Evolutionary conservation across 2,113 vertebrate species (phyloP).

Genomic region (Ictalurus furcatus): DNA sequence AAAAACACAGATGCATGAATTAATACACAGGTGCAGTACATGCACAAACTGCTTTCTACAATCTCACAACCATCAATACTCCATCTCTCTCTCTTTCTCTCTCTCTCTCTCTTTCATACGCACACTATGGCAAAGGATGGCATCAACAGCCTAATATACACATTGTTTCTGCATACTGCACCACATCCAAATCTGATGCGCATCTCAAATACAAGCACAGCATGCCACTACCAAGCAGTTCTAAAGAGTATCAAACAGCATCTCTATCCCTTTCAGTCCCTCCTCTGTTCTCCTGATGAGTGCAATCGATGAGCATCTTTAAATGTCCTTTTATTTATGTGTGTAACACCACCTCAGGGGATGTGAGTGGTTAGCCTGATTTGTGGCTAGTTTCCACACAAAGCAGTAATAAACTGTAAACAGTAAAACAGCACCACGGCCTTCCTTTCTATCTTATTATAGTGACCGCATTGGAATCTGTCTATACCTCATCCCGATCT

Average conservation of each 20-base stretch:
- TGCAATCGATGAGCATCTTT: constrained; percentile 19
- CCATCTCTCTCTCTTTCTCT: neutral
- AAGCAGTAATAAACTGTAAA: constrained; percentile 1
- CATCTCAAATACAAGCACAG: neutral
- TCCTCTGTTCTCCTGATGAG: neutral
- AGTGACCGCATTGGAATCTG: neutral
- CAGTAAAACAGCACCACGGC: neutral
- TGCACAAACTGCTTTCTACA: constrained; percentile 7
- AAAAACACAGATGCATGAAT: neutral
- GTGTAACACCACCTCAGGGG: neutral
- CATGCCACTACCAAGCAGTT: neutral
- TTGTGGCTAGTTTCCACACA: neutral
- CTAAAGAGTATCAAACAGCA: neutral
- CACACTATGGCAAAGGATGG: neutral
- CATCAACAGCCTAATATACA: neutral
- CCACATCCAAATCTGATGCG: constrained; percentile 6
- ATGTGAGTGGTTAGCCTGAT: neutral
- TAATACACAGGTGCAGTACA: neutral
- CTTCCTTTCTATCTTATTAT: neutral
- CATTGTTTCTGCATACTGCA: constrained; percentile 8
- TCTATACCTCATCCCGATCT: neutral
- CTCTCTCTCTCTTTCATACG: neutral
- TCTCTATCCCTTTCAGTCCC: neutral
- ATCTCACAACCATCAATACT: constrained; percentile 13
- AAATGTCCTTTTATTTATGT: neutral